Evolutionary conservation across 2,113 vertebrate species (phyloP), one percentile per base, ranked within the genome.

Genomic region (Acanthisitta chloris): DNA sequence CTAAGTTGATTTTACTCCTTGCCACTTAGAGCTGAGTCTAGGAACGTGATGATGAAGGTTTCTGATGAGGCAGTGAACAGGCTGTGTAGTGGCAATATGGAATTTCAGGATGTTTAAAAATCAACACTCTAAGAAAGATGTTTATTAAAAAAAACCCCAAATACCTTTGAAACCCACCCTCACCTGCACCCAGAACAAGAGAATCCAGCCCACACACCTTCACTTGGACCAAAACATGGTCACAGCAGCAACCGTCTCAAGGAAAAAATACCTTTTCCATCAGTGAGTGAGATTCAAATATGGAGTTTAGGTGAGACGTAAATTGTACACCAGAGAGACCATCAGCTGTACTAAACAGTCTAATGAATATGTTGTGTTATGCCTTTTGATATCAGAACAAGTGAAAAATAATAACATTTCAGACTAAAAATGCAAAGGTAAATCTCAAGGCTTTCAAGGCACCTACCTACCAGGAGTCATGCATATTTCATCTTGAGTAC

Each of bases 391-490:
- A 48, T 55, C 28, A 76, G 46, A 88, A 71, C 23, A 77, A 52
- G 17, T 4, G 49, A 76, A 91, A 73, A 78, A 46, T n/a, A 29
- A 29, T 34, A 10, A 9, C 5, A 45, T 28, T 25, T 29, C 62
- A 64, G 16, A 23, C 55, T 74, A 8, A 81, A 92, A 96, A 78
- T 36, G 33, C 46, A 81, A 51, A 79, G 19, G 43, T 84, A 64
- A 89, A 89, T 79, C 15, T 87, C 34, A 17, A 72, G 65, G 34
- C 48, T 91, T 89, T 81, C 72, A 71, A 89, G 33, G 13, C 40
- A 26, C 34, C 52, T 86, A 8, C 61, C 51, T 51, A 51, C 17
- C 34, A 74, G 65, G 19, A 89, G 26, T 67, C 40, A 55, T 19
- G 8, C n/a, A 36, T 86, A 89, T 92, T 91, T 95, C 70, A 84